Base-by-base conservation (phyloP, 1,140 invertebrate genomes). In the Pachypsylla venusta region DNA sequence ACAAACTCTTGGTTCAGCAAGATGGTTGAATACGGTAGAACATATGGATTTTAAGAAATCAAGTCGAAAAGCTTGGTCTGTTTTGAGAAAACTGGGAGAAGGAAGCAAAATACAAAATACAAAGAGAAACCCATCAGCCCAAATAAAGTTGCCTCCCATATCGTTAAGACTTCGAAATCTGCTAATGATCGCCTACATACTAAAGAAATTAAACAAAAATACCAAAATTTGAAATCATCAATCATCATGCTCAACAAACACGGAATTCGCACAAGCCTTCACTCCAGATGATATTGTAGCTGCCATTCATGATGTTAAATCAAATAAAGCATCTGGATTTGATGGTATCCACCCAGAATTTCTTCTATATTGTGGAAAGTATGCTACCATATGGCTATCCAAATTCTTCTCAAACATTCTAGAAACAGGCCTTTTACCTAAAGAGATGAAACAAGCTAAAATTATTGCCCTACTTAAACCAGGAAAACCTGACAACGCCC, bases 261-360 rank as follows among this genome's bases (percentile, higher is more conserved):
- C 20, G 25, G 53, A 54, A 54, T 54, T 22, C 25, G 20, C 19
- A 22, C 14, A 14, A 28, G 25, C 54, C 26, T 56, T 56, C 28
- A 26, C 25, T 14, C 20, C 22, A 35, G 19, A 35, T 25, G 25
- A 58, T 25, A 61, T 61, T n/a, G 25, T 7, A 53, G 19, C 53
- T 14, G 60, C 56, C 14, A 22, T 57, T 22, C 19, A 58, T 30
- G 56, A 61, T 16, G 26, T 35, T 24, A 58, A 57, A 22, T 14
- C 56, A 28, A n/a, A 53, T 25, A 57, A 61, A 57, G 55, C 60
- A 53, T 16, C 60, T 57, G 60, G 60, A 22, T 61, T 57, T 61
- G 60, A 57, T 61, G 53, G 25, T 25, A 53, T 58, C 20, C 22
- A 61, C 25, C 60, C 56, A 42, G 55, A 61, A 61, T 61, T 61